A percentile compares a stretch with the other conserved stretches of the same genome.
phyloP scores from a whole-genome alignment of 2,113 vertebrate species.

The Motacilla alba region DNA sequence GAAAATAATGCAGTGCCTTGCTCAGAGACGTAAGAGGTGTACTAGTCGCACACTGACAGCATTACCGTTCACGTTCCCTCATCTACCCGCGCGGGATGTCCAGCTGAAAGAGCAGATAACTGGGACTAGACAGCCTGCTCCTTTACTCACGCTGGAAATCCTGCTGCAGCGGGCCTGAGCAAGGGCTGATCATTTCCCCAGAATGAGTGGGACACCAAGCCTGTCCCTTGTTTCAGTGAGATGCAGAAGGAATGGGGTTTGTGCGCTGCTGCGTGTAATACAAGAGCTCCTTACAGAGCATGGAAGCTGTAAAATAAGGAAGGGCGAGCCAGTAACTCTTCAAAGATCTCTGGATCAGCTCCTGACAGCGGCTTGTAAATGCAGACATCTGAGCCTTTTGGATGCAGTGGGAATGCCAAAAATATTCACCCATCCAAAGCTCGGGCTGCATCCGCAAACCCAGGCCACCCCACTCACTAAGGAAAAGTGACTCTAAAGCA shows the following conservation, averaged over 20 bases:
- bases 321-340: background rate
- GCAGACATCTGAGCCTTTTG: background rate
- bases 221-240: background rate
- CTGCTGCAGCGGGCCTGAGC: background rate
- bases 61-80: background rate
- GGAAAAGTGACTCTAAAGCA: background rate
- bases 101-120: background rate
- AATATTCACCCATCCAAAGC: background rate
- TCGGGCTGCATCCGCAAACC: background rate
- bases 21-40: background rate
- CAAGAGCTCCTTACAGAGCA: background rate
- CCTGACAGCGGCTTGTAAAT: background rate
- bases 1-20: conserved; percentile 30
- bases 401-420: background rate
- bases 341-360: background rate
- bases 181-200: background rate
- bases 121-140: background rate
- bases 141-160: background rate
- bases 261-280: background rate
- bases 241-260: background rate
- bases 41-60: background rate
- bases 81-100: background rate
- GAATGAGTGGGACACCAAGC: background rate
- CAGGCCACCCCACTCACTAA: background rate
- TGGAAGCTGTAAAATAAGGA: background rate